phyloP scores from a whole-genome alignment of 2,888 invertebrate genomes.

The Pristionchus exspectatus region DNA sequence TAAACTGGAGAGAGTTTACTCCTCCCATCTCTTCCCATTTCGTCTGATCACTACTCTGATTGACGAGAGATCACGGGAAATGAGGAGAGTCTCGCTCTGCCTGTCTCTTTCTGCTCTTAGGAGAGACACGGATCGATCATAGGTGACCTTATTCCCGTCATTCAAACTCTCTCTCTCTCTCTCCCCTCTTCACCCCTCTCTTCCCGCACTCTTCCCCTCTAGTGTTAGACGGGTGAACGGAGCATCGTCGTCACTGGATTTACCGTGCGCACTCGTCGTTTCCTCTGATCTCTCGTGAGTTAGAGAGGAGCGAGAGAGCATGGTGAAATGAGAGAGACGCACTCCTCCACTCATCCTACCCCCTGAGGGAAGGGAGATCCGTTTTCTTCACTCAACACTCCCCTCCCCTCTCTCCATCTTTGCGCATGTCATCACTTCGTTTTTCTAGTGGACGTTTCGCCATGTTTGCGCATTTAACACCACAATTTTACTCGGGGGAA shows the following conservation, averaged over 20 bases:
- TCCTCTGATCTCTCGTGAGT: neutral
- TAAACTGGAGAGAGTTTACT: too few relatives aligned
- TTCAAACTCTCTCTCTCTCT: too few relatives aligned
- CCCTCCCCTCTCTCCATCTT: neutral
- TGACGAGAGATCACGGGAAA: too few relatives aligned
- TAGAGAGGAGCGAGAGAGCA: neutral
- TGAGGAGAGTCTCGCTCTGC: too few relatives aligned
- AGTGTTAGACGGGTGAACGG: neutral
- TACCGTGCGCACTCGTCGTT: neutral
- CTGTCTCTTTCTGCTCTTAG: neutral
- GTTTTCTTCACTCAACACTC: neutral
- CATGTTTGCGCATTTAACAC: neutral
- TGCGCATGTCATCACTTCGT: neutral
- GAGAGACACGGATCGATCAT: slow-evolving; percentile 26
- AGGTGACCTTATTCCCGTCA: slow-evolving; percentile 29
- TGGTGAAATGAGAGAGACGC: neutral
- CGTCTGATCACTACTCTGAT: neutral
- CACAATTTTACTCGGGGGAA: neutral
- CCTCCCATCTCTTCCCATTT: too few relatives aligned
- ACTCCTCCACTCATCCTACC: neutral
- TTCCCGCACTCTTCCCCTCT: slow-evolving; percentile 11
- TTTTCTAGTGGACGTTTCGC: neutral
- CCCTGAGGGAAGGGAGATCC: neutral
- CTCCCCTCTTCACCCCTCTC: neutral
- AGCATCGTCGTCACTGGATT: too few relatives aligned